These are phyloP conservation scores for Myripristis jacobus DNA, from an alignment of 2,797 vertebrate species.

Conservation along the genomic window DNA sequence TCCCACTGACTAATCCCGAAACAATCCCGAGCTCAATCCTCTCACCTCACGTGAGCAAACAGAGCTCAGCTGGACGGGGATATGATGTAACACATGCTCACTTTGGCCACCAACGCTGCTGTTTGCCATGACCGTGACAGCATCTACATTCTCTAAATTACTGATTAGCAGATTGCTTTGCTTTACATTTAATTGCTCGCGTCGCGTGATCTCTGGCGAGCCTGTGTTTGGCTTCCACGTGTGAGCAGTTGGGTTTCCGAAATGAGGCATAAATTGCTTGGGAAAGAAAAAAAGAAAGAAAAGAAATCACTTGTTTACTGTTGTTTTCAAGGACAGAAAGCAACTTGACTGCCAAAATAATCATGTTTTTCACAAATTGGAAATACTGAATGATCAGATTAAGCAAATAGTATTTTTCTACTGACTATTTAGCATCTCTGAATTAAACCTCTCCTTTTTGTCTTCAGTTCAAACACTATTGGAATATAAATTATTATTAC, in stretches of 20 bases:
- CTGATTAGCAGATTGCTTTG: slow-evolving; percentile 39
- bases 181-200: slow-evolving; percentile 40
- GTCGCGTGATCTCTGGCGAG: slow-evolving; percentile 18
- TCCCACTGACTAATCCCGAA: slow-evolving; percentile 78
- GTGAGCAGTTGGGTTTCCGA: neutral
- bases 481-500: too few species aligned
- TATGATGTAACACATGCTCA: slow-evolving; percentile 66
- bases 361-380: too few species aligned
- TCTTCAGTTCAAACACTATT: too few species aligned
- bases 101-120: slow-evolving; percentile 20
- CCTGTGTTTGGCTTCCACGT: slow-evolving; percentile 1
- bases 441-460: too few species aligned
- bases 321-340: too few species aligned
- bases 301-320: too few species aligned
- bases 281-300: too few species aligned
- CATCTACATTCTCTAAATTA: slow-evolving; percentile 42
- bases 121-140: slow-evolving; percentile 7
- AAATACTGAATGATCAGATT: too few species aligned
- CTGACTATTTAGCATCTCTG: too few species aligned
- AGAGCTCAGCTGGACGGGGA: slow-evolving; percentile 63
- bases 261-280: neutral
- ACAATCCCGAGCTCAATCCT: slow-evolving; percentile 78
- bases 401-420: too few species aligned
- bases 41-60: slow-evolving; percentile 74
- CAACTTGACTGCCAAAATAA: too few species aligned